These are phyloP conservation scores for Ecliptopera silaceata DNA, from an alignment of 2,888 invertebrate genomes.

Conservation along the genomic window DNA sequence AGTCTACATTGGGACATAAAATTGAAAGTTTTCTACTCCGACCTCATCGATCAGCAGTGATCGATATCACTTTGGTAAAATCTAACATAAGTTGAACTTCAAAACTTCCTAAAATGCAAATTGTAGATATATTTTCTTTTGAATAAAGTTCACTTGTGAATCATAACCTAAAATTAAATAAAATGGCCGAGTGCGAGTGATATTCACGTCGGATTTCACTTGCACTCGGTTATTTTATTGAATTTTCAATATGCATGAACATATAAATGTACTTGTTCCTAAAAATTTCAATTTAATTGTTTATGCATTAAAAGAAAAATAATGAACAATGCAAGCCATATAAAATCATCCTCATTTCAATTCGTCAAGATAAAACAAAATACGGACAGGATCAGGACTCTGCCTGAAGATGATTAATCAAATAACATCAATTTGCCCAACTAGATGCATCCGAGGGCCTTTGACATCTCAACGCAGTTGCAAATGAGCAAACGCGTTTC, in stretches of 20 bases:
- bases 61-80: constrained; percentile 13
- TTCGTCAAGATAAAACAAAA: not conserved
- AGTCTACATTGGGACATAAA: not conserved
- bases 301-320: too few relatives aligned
- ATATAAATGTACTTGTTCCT: too few relatives aligned
- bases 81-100: not conserved
- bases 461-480: constrained; percentile 42
- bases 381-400: not conserved
- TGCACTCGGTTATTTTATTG: too few relatives aligned
- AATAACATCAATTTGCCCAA: constrained; percentile 52
- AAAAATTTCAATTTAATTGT: too few relatives aligned
- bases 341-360: too few relatives aligned
- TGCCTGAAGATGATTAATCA: constrained; percentile 19
- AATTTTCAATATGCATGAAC: too few relatives aligned
- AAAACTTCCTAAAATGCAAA: not conserved
- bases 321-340: too few relatives aligned
- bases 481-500: constrained; percentile 44
- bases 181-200: too few relatives aligned
- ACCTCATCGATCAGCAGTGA: constrained; percentile 17
- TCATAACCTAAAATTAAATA: too few relatives aligned
- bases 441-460: constrained; percentile 44
- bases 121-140: too few relatives aligned
- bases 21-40: constrained; percentile 16
- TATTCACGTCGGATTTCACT: too few relatives aligned
- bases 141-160: too few relatives aligned